Evolutionary conservation across 2,797 vertebrate genomes (phyloP), one percentile per base, ranked within the genome.

Genomic region (Setipinna tenuifilis): DNA sequence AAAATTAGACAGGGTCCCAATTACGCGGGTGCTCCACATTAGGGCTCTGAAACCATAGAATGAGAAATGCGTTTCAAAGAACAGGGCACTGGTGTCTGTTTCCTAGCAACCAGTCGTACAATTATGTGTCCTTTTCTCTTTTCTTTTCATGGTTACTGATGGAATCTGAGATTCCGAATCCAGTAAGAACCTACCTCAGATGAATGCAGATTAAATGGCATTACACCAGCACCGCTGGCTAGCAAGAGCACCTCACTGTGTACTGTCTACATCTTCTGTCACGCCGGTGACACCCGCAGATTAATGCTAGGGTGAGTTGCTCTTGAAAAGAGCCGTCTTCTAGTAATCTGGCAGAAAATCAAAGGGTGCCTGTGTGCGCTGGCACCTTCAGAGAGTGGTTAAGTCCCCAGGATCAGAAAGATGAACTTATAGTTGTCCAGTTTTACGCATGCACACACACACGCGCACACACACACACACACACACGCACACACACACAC

Each of bases 61-160:
- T 78, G 71, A 78, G 35, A 41, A 78, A 78, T 78, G 71, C 35
- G 21, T 78, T 78, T 44, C 31, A 44, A 78, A 78, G 71, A 41
- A 21, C 31, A 78, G 71, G 41, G 19, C 31, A 78, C 81, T 85
- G 48, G 48, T 48, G 85, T 86, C 85, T 82, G 88, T 89, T 89
- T 89, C 88, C 87, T 86, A 89, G 88, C 88, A 89, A 89, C 88
- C 83, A 59, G 71, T 86, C 84, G 84, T 61, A 82, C 71, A 78
- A 86, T 85, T 75, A 82, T 82, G 82, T 75, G 75, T 87, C 84
- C 59, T 85, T 75, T 57, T 83, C 31, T 44, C 19, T 84, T 86
- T 86, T 35, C 75, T 65, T 1, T 31, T 83, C 82, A 84, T 82
- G 87, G 75, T 88, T 84, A 85, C 84, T 86, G 31, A 86, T 88